Evolutionary conservation across 2,888 invertebrate genomes (phyloP).

Genomic region (Limnephilus marmoratus): DNA sequence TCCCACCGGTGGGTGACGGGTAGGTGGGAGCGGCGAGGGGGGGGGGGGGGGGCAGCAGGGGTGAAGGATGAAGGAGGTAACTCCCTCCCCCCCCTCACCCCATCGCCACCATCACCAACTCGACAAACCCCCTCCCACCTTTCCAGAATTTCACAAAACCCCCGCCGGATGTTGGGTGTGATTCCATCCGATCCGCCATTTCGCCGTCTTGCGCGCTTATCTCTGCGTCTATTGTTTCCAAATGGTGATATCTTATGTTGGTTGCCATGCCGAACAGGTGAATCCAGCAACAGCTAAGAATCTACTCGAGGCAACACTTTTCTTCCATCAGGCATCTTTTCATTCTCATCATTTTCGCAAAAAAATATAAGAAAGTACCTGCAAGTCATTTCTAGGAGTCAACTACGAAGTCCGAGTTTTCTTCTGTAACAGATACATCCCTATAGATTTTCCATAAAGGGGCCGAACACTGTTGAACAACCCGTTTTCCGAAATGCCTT

Average conservation of each 20-base stretch:
- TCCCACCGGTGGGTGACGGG: slow-evolving; percentile 61
- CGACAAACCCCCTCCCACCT: slow-evolving; percentile 46
- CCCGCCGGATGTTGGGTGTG: slow-evolving; percentile 57
- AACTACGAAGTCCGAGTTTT: not conserved
- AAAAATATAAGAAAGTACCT: no score
- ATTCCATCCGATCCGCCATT: slow-evolving; percentile 56
- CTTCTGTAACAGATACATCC: not conserved
- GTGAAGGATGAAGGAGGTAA: slow-evolving; percentile 35
- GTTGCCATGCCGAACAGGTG: slow-evolving; percentile 48
- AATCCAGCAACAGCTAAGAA: not conserved
- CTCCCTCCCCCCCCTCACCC: slow-evolving; percentile 8
- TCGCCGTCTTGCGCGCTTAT: slow-evolving; percentile 53
- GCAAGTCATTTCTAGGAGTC: not conserved
- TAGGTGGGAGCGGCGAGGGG: not conserved
- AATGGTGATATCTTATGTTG: slow-evolving; percentile 39
- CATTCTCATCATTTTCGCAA: not conserved
- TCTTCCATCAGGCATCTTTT: not conserved
- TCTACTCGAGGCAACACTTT: not conserved
- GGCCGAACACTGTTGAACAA: not conserved
- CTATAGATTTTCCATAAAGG: not conserved
- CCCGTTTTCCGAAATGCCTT: not conserved
- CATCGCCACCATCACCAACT: slow-evolving; percentile 43
- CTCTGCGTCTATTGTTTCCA: slow-evolving; percentile 51
- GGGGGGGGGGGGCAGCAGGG: slow-evolving; percentile 20
- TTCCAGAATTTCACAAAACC: slow-evolving; percentile 56